Conservation (phyloP, 2,113 vertebrate genomes). For the Lophochroa leadbeateri region DNA sequence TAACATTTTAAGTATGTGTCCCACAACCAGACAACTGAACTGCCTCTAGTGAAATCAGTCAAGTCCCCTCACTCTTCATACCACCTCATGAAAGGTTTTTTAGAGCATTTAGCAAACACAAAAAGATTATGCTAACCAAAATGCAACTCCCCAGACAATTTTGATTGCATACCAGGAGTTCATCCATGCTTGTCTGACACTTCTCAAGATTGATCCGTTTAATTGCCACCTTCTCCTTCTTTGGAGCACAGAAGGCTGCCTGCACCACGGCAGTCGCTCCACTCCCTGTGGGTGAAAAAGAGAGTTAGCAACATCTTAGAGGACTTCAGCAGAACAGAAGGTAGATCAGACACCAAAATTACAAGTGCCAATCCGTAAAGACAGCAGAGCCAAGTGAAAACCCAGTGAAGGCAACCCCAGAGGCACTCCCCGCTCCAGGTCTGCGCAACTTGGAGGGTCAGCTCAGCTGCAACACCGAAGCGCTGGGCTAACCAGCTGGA, state of each 20-base stretch:
- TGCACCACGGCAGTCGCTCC: constrained; percentile 93
- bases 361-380: fast-evolving
- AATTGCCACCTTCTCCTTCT: constrained; percentile 95
- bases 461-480: background rate
- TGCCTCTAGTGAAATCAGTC: background rate
- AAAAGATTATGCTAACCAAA: background rate
- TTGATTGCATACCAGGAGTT: constrained; percentile 84
- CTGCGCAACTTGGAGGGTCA: background rate
- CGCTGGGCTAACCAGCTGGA: background rate
- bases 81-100: background rate
- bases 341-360: background rate
- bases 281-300: constrained; percentile 70
- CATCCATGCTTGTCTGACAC: constrained; percentile 97
- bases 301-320: background rate
- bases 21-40: background rate
- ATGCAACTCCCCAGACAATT: background rate
- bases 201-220: constrained; percentile 97
- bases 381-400: background rate
- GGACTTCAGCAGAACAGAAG: background rate
- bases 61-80: background rate
- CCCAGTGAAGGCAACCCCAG: background rate
- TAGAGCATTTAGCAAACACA: background rate
- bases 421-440: background rate
- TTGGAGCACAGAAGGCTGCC: constrained; percentile 87
- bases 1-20: background rate